Evolutionary conservation across 1,140 invertebrate species (phyloP).

Genomic region (Lordiphosa clarofinis): DNA sequence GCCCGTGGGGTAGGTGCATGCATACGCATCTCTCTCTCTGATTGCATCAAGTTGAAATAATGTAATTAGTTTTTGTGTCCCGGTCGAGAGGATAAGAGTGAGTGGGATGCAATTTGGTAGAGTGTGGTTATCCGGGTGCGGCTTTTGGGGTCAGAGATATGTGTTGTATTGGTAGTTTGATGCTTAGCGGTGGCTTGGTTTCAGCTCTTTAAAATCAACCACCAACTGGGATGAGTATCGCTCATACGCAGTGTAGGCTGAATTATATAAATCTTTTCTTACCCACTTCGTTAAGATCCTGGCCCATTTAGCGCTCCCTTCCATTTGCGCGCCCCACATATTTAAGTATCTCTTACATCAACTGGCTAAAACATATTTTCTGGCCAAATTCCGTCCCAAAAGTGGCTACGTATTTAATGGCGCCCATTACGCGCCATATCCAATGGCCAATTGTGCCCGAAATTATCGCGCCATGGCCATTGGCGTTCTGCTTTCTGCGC

Average conservation of each 20-base stretch:
- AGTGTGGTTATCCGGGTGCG: constrained; percentile 16
- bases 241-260: no score
- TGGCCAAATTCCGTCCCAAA: constrained; percentile 27
- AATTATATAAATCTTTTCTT: no score
- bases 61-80: constrained; percentile 72
- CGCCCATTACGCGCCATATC: constrained; percentile 52
- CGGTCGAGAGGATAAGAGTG: constrained; percentile 29
- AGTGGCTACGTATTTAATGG: constrained; percentile 52
- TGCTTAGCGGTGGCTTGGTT: constrained; percentile 23
- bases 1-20: constrained; percentile 37
- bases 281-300: not conserved
- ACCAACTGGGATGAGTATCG: no score
- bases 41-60: constrained; percentile 76
- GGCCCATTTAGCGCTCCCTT: no score
- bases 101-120: constrained; percentile 32
- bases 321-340: constrained; percentile 44
- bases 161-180: constrained; percentile 5
- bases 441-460: constrained; percentile 51
- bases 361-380: constrained; percentile 37
- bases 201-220: not conserved
- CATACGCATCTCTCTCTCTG: constrained; percentile 67
- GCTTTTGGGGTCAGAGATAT: constrained; percentile 20
- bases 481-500: constrained; percentile 1
- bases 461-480: constrained; percentile 53
- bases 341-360: constrained; percentile 58